Evolutionary conservation across 1,140 invertebrate genomes (phyloP), one percentile per base, ranked within the genome.

Genomic region (Drosophila neocordata): DNA sequence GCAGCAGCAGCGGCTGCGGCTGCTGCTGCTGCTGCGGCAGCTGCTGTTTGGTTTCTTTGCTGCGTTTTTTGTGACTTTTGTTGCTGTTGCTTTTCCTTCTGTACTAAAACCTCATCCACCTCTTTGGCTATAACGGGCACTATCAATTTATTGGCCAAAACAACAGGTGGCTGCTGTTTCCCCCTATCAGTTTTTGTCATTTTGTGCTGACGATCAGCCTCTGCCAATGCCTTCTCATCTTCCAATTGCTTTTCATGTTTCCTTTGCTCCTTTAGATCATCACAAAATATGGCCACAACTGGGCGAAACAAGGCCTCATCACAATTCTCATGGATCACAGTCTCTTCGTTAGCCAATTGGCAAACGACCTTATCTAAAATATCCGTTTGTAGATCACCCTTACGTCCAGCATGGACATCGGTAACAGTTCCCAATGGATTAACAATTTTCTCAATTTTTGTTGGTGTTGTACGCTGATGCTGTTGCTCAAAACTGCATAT

Each of bases 401-500:
- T 91, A 12, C 84, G 76, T 20, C 89, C 83, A 1, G 91, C 91
- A 69, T 78, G 90, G 34, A 93, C 92, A 73, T 93, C 92, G 37
- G 91, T 92, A 56, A 96, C 95, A 31, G 94, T 95, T 78, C 95
- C 95, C 85, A 94, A 79, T 27, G 95, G 95, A 93, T 95, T 95
- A 79, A 95, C 95, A 74, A 95, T 94, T 92, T 95, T 92, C 69
- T 91, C 90, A 7, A 91, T 76, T 2, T 63, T 75, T 2, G 69
- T 41, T 9, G 41, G 22, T 7, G 9, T 13, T 53, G 31, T n/a
- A 37, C 34, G 35, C 12, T 22, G 58, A 9, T 35, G 51, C 18
- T 34, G 22, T 24, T 56, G 27, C 4, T 88, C 70, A 20, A 79
- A 91, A 65, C 82, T 88, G 34, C 80, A 90, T 9, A 91, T 89